Base-by-base conservation (phyloP, 2,888 invertebrate species). In the Nowickia ferox region DNA sequence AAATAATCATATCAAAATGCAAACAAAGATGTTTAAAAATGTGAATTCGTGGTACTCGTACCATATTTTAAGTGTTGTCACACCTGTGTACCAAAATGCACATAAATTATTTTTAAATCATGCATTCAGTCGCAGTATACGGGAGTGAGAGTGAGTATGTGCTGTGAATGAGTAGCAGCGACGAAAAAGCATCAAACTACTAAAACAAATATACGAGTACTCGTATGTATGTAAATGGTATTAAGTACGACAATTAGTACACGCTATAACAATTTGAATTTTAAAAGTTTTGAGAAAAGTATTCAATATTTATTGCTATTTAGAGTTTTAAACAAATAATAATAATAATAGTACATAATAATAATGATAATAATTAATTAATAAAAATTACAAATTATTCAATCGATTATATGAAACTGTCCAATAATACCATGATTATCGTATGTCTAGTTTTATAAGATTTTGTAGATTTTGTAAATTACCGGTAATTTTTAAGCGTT, bases 41-140 rank as follows among this genome's bases (percentile, higher is more conserved):
- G 57, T 74, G 55, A 66, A 74, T 59, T 44, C 66, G 42, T 74
- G 68, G 51, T 61, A 81, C 59, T 74, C 59, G 51, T 61, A 81
- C 59, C 81, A 81, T 81, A 81, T 81, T 81, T 84, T 80, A 55
- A 51, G 30, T 84, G 77, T 68, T 84, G 84, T 84, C 84, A 84
- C 84, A 84, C 81, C 84, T 84, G 81, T 81, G 61, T 55, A 68
- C 76, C 68, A 22, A 61, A 81, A 75, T 75, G 68, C 61, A 81
- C 81, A 75, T 81, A 81, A 81, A 75, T 81, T 81, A 81, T 81
- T 30, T 75, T 79, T 22, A 79, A 79, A 68, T 11, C 71, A 79
- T 71, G 48, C 17, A 48, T 63, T 51, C 17, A 42, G 61, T 51
- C 68, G 59, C 11, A 11, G 40, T 42, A 44, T 61, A 51, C 77